These are phyloP conservation scores for Meles meles DNA, from an alignment of 2,113 vertebrate species.

Conservation along the genomic window DNA sequence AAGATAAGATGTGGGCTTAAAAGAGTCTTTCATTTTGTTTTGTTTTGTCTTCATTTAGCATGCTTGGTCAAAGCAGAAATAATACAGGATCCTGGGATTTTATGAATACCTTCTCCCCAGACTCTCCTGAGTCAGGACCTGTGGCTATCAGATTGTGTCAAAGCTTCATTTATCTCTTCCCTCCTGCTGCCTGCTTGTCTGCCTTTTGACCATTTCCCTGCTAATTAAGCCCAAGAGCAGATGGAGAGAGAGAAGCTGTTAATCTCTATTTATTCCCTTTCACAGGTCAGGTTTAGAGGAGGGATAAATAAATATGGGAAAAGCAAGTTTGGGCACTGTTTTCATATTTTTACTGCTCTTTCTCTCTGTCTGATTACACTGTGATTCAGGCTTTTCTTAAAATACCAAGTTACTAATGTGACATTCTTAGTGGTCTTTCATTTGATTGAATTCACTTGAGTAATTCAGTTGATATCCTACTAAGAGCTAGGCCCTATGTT, in stretches of 20 bases:
- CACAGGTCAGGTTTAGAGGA: background rate
- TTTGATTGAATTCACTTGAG: background rate
- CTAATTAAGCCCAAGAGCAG: background rate
- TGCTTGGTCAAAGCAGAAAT: background rate
- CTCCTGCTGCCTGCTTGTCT: background rate
- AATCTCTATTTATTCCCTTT: background rate
- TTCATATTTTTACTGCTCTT: background rate
- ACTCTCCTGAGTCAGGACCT: background rate
- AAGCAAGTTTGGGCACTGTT: background rate
- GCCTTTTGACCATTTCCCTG: slow-evolving; percentile 27
- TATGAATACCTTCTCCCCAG: background rate
- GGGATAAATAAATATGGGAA: background rate
- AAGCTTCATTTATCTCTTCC: slow-evolving; percentile 23
- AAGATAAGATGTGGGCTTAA: background rate
- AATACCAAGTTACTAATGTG: background rate
- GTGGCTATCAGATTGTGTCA: background rate
- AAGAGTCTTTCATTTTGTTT: background rate
- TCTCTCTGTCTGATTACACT: background rate
- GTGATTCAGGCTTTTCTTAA: background rate
- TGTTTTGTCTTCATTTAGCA: background rate
- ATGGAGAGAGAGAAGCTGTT: background rate
- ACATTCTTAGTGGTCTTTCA: background rate
- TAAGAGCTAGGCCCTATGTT: background rate
- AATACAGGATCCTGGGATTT: background rate
- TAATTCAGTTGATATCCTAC: background rate